A percentile compares a stretch with the other conserved stretches of the same genome.
These are phyloP conservation scores for Pseudeuparius sepicola DNA, from an alignment of 2,888 invertebrate genomes.

Conservation along the genomic window DNA sequence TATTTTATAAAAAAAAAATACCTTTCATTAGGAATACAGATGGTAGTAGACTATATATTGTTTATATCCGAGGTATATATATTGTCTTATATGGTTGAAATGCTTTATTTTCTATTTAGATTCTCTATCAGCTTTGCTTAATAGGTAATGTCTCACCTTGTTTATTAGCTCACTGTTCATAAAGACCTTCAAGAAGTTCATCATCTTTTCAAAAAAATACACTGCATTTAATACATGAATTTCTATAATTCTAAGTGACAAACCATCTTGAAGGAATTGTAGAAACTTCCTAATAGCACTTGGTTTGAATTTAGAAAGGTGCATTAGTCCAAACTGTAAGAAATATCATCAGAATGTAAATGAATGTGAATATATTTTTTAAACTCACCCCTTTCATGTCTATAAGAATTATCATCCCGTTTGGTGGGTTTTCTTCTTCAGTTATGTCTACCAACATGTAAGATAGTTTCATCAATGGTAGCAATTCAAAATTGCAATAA, in stretches of 20 bases:
- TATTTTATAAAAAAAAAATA: too few species aligned
- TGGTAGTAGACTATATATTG: too few species aligned
- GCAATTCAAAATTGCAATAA: conserved; percentile 28
- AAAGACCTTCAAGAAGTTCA: conserved; percentile 35
- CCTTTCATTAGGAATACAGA: too few species aligned
- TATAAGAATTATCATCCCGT: conserved; percentile 28
- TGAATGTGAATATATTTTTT: too few species aligned
- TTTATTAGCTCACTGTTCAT: conserved; percentile 28
- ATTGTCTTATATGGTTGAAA: too few species aligned
- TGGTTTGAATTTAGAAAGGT: conserved; percentile 28
- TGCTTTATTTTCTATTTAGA: too few species aligned
- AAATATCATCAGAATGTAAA: too few species aligned
- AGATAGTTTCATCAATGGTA: conserved; percentile 26
- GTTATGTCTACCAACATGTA: conserved; percentile 30
- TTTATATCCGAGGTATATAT: too few species aligned
- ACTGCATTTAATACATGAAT: conserved; percentile 39
- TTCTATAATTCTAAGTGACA: conserved; percentile 35
- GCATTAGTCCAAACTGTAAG: conserved; percentile 30
- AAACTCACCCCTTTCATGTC: conserved; percentile 30
- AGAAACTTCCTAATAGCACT: conserved; percentile 25
- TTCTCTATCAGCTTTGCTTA: too few species aligned
- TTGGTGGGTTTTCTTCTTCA: conserved; percentile 27
- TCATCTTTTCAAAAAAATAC: conserved; percentile 35
- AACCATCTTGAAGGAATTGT: conserved; percentile 34
- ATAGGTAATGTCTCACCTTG: conserved; percentile 29